These are phyloP conservation scores for chimpanzee (Pan troglodytes) DNA, from an alignment of 2,113 vertebrate genomes.

Conservation along the genomic window DNA sequence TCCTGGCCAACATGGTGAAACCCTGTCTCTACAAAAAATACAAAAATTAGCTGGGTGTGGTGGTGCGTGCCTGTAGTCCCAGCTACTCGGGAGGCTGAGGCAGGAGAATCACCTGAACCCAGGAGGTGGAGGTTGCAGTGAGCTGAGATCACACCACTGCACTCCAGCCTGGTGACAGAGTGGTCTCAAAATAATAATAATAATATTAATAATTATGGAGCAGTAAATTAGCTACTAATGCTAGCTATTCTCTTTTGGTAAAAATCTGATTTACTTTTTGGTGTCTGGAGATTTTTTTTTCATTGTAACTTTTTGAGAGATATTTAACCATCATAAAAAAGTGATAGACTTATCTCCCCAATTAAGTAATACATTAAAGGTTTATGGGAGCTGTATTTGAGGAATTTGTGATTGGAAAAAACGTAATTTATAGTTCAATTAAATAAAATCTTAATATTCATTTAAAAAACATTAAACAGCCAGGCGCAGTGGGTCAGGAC, in stretches of 20 bases:
- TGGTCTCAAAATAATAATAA: too few relatives aligned
- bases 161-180: too few relatives aligned
- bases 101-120: too few relatives aligned
- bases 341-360: not conserved
- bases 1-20: too few relatives aligned
- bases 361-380: slow-evolving; percentile 32
- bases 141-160: too few relatives aligned
- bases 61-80: too few relatives aligned
- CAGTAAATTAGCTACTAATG: not conserved
- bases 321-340: slow-evolving; percentile 15
- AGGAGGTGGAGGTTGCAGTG: too few relatives aligned
- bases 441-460: slow-evolving; percentile 44
- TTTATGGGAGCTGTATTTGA: slow-evolving; percentile 32
- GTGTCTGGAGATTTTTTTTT: not conserved
- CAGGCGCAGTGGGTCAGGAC: not conserved
- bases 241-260: not conserved
- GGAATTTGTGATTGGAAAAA: slow-evolving; percentile 8
- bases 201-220: not conserved
- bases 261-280: slow-evolving; percentile 36
- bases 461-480: slow-evolving; percentile 9
- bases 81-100: too few relatives aligned
- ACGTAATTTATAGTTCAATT: not conserved
- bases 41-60: too few relatives aligned
- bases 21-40: too few relatives aligned
- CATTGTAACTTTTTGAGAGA: not conserved